Base-by-base conservation (phyloP, 2,797 vertebrate genomes). In the Xenopus petersii region DNA sequence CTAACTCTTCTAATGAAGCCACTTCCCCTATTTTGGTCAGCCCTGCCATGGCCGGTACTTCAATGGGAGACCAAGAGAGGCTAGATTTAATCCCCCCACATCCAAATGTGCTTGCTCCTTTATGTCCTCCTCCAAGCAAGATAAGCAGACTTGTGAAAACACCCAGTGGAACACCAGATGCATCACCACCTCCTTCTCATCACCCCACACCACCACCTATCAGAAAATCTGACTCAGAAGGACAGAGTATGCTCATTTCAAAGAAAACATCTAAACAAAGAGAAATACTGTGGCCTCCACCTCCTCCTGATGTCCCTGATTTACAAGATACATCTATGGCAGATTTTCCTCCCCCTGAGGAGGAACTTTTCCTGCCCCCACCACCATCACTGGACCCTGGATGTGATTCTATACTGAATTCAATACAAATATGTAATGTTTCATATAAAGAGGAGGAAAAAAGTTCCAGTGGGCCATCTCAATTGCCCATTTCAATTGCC, bases 81-180 rank as follows among this genome's bases (percentile, higher is more conserved):
- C 67, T 89, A 24, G 88, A 95, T 68, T 81, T 93, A 71, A 96
- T 98, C 81, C 97, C 97, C 0, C 93, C 95, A 3, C 94, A 94
- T 64, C 97, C 97, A 58, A 96, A 94, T 75, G 92, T 98, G 42
- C 93, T 92, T 12, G 96, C 97, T 2, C 96, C 97, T 12, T 87
- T 87, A 67, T 93, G 91, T 59, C 92, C 94, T 0, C 97, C 95
- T 12, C 96, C 95, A 74, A 94, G 88, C 42, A 94, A 94, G 74
- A 82, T 88, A 21, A 94, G 91, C 90, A 87, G 15, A 1, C 11
- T 59, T 7, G 24, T 55, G 17, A 54, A 16, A 17, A 58, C 36
- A 30, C 42, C 71, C 51, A 17, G 51, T 0, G 51, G 59, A 46
- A 88, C 88, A 0, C 94, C 94, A 0, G 92, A 94, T 1, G 92